Evolutionary conservation across 1,140 invertebrate species (phyloP).

Genomic region (Catajapyx aquilonaris): DNA sequence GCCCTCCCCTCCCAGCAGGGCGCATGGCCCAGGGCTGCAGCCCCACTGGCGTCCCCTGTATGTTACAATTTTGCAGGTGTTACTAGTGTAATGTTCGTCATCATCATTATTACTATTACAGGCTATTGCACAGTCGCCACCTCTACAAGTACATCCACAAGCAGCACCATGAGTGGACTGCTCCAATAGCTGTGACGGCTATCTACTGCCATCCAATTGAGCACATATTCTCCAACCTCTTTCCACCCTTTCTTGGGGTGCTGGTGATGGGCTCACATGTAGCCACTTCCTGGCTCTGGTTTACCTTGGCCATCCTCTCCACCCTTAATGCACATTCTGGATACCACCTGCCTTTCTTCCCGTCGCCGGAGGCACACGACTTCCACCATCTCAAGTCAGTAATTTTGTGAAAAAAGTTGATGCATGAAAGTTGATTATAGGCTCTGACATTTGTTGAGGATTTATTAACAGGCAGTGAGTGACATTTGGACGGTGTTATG

Average conservation of each 20-base stretch:
- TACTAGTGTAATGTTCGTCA: background rate
- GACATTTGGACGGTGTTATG: too few relatives aligned
- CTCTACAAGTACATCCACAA: constrained; percentile 73
- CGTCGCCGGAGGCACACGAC: constrained; percentile 76
- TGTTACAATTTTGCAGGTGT: background rate
- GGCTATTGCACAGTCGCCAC: constrained; percentile 47
- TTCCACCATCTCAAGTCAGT: constrained; percentile 73
- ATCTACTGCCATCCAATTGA: constrained; percentile 75
- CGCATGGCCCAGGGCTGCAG: too few relatives aligned
- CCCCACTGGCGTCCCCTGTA: too few relatives aligned
- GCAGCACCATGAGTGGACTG: constrained; percentile 69
- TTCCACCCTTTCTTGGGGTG: constrained; percentile 60
- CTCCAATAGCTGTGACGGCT: constrained; percentile 58
- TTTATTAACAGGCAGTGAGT: too few relatives aligned
- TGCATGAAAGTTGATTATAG: too few relatives aligned
- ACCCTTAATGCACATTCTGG: constrained; percentile 72
- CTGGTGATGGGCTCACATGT: constrained; percentile 62
- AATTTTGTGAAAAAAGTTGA: too few relatives aligned
- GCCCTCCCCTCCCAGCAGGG: too few relatives aligned
- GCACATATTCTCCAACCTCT: constrained; percentile 59
- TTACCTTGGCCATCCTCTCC: constrained; percentile 49
- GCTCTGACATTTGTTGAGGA: too few relatives aligned
- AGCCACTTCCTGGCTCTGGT: constrained; percentile 64
- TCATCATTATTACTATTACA: constrained; percentile 17
- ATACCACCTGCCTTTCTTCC: constrained; percentile 72